phyloP scores from a whole-genome alignment of 2,888 invertebrate genomes.

The Xylota segnis region DNA sequence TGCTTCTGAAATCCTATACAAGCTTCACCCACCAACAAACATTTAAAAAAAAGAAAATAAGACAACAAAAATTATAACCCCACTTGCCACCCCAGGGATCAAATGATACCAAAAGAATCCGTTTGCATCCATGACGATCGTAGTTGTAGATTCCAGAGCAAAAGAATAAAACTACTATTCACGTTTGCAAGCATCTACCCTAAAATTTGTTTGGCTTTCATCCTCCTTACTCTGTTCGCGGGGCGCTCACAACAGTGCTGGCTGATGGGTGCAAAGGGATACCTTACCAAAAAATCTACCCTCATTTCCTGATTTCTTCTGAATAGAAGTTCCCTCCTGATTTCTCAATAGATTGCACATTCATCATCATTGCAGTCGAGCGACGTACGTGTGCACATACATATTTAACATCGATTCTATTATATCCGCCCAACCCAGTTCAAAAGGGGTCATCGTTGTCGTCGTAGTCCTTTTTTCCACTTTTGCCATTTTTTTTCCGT shows the following conservation, averaged over 20 bases:
- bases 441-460: constrained; percentile 64
- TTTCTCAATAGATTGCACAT: constrained; percentile 73
- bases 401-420: constrained; percentile 69
- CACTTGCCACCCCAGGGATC: constrained; percentile 14
- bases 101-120: constrained; percentile 41
- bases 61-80: constrained; percentile 17
- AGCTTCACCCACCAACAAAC: background rate
- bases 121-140: constrained; percentile 30
- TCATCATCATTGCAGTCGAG: constrained; percentile 65
- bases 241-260: constrained; percentile 5
- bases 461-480: background rate
- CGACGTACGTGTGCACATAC: constrained; percentile 49
- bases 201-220: constrained; percentile 37
- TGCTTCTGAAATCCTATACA: background rate
- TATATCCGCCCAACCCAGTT: constrained; percentile 65
- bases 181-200: constrained; percentile 25
- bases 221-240: constrained; percentile 17
- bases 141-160: constrained; percentile 14
- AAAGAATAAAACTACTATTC: constrained; percentile 16
- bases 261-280: constrained; percentile 33
- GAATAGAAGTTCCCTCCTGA: constrained; percentile 52
- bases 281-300: constrained; percentile 48
- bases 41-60: constrained; percentile 1
- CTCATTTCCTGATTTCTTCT: constrained; percentile 62
- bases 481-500: constrained; percentile 12